Percentiles rank a stretch among this genome's conserved stretches.
Conservation (phyloP, 2,888 invertebrate species). For the Meiosimyza platycephala region DNA sequence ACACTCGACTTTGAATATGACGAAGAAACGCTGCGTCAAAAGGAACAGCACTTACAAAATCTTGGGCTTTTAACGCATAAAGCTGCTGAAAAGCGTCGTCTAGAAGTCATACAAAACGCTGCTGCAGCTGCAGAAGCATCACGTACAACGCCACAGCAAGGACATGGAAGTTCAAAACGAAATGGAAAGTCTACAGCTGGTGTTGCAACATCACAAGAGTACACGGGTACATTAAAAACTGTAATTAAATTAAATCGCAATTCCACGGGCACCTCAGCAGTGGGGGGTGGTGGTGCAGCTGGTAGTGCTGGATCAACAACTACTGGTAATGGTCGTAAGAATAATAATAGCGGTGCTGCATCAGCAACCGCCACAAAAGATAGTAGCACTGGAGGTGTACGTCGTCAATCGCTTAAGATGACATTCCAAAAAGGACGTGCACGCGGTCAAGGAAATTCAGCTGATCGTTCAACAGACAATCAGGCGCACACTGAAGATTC, state of each 20-base stretch:
- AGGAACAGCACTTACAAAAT: constrained; percentile 80
- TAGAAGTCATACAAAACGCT: constrained; percentile 59
- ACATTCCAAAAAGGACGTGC: constrained; percentile 79
- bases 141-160: constrained; percentile 36
- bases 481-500: constrained; percentile 63
- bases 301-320: constrained; percentile 42
- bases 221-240: constrained; percentile 85
- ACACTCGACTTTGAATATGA: constrained; percentile 54
- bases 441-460: constrained; percentile 68
- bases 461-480: constrained; percentile 64
- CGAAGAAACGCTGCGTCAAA: constrained; percentile 75
- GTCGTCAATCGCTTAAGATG: constrained; percentile 79
- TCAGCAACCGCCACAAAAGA: constrained; percentile 39
- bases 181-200: constrained; percentile 48
- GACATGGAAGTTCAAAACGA: constrained; percentile 50
- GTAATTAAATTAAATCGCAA: constrained; percentile 80
- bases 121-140: constrained; percentile 48
- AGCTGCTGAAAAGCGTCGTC: constrained; percentile 75
- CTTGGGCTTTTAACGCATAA: constrained; percentile 81
- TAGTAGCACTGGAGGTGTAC: constrained; percentile 47
- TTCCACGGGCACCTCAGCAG: constrained; percentile 39
- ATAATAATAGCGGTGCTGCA: constrained; percentile 40
- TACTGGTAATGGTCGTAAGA: constrained; percentile 47
- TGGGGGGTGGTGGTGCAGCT: constrained; percentile 39
- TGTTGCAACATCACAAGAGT: constrained; percentile 66